A percentile compares a stretch with the other conserved stretches of the same genome.
Evolutionary conservation across 2,797 vertebrate genomes (phyloP).

Genomic region (Sebastes hubbsi): DNA sequence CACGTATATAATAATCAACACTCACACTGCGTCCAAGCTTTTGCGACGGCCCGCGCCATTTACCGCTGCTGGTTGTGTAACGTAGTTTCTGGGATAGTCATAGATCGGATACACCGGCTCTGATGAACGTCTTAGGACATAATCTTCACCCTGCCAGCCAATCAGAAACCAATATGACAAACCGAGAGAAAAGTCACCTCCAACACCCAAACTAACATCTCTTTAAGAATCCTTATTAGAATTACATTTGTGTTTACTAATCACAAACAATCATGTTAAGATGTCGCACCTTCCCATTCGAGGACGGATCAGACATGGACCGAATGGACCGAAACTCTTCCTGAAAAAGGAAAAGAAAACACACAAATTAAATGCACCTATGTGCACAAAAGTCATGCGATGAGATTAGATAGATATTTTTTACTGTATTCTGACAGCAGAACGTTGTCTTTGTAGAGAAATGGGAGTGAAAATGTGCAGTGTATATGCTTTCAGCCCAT

Average conservation of each 20-base stretch:
- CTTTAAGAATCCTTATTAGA: neutral
- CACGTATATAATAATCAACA: neutral
- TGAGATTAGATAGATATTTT: neutral
- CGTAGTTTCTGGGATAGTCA: slow-evolving; percentile 36
- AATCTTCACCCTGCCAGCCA: neutral
- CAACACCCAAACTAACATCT: neutral
- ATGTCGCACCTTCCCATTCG: slow-evolving; percentile 27
- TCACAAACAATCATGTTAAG: neutral
- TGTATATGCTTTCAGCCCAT: neutral
- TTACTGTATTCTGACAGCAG: neutral
- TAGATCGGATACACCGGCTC: slow-evolving; percentile 47
- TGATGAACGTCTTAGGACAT: slow-evolving; percentile 31
- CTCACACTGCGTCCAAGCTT: slow-evolving; percentile 66
- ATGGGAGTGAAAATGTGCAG: neutral
- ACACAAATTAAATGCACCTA: neutral
- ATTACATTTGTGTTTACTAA: neutral
- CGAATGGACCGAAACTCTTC: slow-evolving; percentile 2
- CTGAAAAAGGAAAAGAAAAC: slow-evolving; percentile 25
- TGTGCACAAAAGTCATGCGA: neutral
- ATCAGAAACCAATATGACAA: slow-evolving; percentile 9
- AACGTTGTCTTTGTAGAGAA: neutral
- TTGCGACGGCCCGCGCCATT: neutral
- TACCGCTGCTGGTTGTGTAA: rapidly evolving
- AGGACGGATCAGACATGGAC: slow-evolving; percentile 55
- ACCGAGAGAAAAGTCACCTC: neutral